Percentiles rank a stretch among this genome's conserved stretches.
These are phyloP conservation scores for Onychomys torridus DNA, from an alignment of 2,797 vertebrate genomes.

Conservation along the genomic window DNA sequence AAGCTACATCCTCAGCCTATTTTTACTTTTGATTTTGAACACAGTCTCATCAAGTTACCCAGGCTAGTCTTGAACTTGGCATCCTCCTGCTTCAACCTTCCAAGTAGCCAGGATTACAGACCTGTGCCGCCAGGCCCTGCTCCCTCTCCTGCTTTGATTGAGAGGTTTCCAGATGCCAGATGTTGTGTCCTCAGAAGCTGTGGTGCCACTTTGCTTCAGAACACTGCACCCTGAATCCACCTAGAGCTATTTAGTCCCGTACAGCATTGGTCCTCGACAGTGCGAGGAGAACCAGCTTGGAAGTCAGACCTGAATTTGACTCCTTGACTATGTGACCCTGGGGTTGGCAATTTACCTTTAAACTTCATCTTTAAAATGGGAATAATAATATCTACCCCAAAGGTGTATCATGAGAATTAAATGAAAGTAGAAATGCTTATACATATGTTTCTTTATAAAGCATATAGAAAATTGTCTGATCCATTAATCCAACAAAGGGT, in stretches of 20 bases:
- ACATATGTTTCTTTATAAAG: not conserved
- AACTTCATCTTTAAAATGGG: not conserved
- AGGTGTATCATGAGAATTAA: not conserved
- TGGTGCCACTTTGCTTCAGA: not conserved
- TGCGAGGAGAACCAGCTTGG: not conserved
- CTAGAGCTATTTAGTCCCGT: not conserved
- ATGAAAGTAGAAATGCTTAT: not conserved
- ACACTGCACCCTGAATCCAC: accelerated
- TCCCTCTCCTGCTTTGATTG: not conserved
- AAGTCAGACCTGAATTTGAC: not conserved
- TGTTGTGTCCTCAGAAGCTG: too few species aligned
- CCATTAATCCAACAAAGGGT: not conserved
- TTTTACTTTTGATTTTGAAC: not conserved
- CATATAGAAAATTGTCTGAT: not conserved
- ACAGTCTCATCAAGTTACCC: not conserved
- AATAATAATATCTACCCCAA: not conserved
- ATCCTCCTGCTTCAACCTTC: not conserved
- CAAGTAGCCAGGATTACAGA: not conserved
- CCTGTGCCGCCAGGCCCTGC: not conserved
- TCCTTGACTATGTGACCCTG: not conserved
- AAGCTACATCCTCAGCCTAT: too few species aligned
- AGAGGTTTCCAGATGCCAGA: not conserved
- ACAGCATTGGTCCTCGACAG: not conserved
- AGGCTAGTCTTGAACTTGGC: not conserved
- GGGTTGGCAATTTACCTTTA: not conserved